Evolutionary conservation across 2,113 vertebrate species (phyloP).

Genomic region (Clarias batrachus): DNA sequence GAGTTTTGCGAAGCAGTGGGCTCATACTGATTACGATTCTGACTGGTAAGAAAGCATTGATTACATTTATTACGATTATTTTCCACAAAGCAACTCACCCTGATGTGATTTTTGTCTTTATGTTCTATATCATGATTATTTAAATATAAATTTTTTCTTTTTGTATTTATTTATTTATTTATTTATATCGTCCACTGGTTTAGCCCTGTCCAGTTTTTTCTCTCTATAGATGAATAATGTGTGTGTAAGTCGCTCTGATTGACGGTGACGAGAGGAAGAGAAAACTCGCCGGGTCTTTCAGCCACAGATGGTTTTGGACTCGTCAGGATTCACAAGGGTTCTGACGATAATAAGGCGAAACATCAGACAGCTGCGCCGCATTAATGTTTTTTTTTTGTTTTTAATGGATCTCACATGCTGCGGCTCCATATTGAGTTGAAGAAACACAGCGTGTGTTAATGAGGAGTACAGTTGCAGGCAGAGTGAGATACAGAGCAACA

Average conservation of each 20-base stretch:
- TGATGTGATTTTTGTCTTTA: not conserved
- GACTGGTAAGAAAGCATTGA: not conserved
- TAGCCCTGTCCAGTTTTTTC: not conserved
- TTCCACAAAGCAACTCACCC: not conserved
- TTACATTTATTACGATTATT: not conserved
- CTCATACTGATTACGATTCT: not conserved
- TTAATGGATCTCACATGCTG: slow-evolving; percentile 9
- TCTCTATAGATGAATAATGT: not conserved
- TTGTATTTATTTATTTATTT: not conserved
- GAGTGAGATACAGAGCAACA: not conserved
- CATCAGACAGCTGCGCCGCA: not conserved
- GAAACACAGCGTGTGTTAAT: not conserved
- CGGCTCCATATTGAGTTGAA: slow-evolving; percentile 6
- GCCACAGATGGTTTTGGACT: not conserved
- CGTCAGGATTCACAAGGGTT: not conserved
- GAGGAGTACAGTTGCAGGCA: not conserved
- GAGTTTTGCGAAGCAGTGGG: not conserved
- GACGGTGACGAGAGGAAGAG: not conserved
- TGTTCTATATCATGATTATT: not conserved
- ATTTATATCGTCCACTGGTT: not conserved
- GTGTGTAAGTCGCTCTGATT: not conserved
- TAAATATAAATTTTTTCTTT: not conserved
- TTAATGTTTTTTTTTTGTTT: not conserved
- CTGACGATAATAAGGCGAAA: not conserved
- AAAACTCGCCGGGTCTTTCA: not conserved